Evolutionary conservation across 2,113 vertebrate species (phyloP).

Genomic region (Thymallus thymallus): DNA sequence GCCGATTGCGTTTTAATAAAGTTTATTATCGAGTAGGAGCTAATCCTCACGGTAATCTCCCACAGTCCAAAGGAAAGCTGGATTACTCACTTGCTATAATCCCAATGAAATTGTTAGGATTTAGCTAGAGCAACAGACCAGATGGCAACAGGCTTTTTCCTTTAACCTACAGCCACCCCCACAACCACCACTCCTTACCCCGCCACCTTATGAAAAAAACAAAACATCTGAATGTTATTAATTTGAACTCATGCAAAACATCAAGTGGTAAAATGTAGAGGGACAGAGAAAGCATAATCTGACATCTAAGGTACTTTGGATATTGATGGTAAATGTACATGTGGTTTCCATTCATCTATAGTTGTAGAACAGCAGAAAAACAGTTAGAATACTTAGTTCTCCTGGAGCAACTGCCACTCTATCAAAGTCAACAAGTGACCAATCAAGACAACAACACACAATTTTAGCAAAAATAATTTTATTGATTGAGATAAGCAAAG

Average conservation of each 20-base stretch:
- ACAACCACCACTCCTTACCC: slow-evolving; percentile 12
- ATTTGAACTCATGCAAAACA: too few relatives aligned
- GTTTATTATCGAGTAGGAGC: slow-evolving; percentile 91
- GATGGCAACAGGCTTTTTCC: slow-evolving; percentile 80
- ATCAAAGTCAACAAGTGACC: slow-evolving; percentile 24
- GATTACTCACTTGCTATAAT: slow-evolving; percentile 92
- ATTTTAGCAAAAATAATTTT: slow-evolving; percentile 73
- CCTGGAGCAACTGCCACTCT: too few relatives aligned
- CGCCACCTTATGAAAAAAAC: not conserved
- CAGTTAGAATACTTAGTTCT: too few relatives aligned
- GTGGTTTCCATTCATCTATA: too few relatives aligned
- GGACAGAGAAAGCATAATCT: too few relatives aligned
- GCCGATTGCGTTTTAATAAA: slow-evolving; percentile 97
- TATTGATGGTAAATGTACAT: too few relatives aligned
- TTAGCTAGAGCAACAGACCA: slow-evolving; percentile 80
- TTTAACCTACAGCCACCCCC: slow-evolving; percentile 57
- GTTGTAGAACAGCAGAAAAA: too few relatives aligned
- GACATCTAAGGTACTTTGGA: too few relatives aligned
- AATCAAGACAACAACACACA: not conserved
- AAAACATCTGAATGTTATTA: too few relatives aligned
- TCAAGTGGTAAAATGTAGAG: too few relatives aligned
- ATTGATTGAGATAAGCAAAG: slow-evolving; percentile 57
- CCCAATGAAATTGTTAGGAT: slow-evolving; percentile 92
- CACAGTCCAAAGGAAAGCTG: slow-evolving; percentile 77
- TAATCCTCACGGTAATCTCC: slow-evolving; percentile 91